Evolutionary conservation across 1,140 invertebrate genomes (phyloP), one percentile per base, ranked within the genome.

Genomic region (Radopholus similis): DNA sequence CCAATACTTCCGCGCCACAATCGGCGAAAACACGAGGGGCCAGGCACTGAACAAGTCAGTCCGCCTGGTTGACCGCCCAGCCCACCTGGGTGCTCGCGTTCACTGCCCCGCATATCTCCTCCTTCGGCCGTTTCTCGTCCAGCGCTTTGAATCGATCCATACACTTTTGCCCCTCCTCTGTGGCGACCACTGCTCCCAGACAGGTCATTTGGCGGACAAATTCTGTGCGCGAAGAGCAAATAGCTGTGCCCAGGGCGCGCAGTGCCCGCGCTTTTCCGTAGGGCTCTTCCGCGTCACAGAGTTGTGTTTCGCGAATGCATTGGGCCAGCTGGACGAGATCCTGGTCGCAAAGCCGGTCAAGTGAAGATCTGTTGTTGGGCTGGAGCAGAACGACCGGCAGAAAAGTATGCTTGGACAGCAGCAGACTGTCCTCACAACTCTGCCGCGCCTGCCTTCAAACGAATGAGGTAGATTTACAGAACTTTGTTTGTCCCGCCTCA

Each of bases 1-100:
- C 30, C n/a, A 78, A 51, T 18, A 73, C 64, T 18, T 73, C 70
- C 21, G 63, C 30, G 54, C 76, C 76, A 51, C 77, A 78, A 4
- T 70, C 42, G 9, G 37, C 11, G 28, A 63, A 37, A 21, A 77
- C 47, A 34, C 44, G 44, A 9, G 28, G 26, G 18, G 75, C 70
- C 37, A 74, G 56, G 56, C 75, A 77, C 18, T 78, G 32, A n/a
- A 57, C n/a, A 11, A 54, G 18, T 23, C n/a, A 37, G 21, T 62
- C 30, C 30, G 32, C 34, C 21, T 23, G 21, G 6, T 2, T 51
- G n/a, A 23, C 15, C 30, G 26, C 42, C 23, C 35, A 37, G 40
- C 47, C 32, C 47, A 34, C 59, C 30, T 47, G 28, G 6, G 40
- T 47, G n/a, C 18, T 47, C 8, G 13, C 32, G 23, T 58, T 58